These are phyloP conservation scores for Gallinago solitaria DNA, from an alignment of 2,797 vertebrate genomes.

Conservation along the genomic window DNA sequence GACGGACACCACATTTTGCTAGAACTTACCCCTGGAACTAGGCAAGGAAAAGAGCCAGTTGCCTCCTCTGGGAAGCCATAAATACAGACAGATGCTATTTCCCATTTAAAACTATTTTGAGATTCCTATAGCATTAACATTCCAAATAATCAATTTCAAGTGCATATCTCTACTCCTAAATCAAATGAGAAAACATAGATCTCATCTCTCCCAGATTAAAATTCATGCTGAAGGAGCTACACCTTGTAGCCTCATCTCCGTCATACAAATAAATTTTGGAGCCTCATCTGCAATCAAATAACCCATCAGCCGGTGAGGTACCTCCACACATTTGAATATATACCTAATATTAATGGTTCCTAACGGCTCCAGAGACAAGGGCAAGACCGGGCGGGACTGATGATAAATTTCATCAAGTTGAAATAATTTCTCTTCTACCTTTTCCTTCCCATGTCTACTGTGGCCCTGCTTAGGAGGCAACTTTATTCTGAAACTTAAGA, in stretches of 20 bases:
- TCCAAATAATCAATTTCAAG: conserved; percentile 38
- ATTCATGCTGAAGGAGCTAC: neutral
- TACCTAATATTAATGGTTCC: neutral
- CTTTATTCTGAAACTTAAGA: neutral
- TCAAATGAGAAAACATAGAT: neutral
- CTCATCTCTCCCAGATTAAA: neutral
- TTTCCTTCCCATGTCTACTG: neutral
- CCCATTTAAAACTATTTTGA: neutral
- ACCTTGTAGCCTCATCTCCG: neutral
- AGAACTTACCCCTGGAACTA: neutral
- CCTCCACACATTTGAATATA: neutral
- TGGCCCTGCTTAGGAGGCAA: neutral
- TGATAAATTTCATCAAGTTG: neutral
- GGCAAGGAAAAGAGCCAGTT: neutral
- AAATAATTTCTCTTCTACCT: neutral
- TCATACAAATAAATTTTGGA: neutral
- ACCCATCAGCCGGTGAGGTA: neutral
- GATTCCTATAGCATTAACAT: neutral
- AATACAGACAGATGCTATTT: neutral
- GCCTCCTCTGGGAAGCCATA: neutral
- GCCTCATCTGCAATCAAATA: neutral
- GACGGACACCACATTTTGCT: neutral
- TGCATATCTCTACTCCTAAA: neutral
- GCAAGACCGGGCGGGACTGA: neutral
- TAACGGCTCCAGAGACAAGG: neutral